phyloP scores from a whole-genome alignment of 2,888 invertebrate genomes.

The Tillus elongatus region DNA sequence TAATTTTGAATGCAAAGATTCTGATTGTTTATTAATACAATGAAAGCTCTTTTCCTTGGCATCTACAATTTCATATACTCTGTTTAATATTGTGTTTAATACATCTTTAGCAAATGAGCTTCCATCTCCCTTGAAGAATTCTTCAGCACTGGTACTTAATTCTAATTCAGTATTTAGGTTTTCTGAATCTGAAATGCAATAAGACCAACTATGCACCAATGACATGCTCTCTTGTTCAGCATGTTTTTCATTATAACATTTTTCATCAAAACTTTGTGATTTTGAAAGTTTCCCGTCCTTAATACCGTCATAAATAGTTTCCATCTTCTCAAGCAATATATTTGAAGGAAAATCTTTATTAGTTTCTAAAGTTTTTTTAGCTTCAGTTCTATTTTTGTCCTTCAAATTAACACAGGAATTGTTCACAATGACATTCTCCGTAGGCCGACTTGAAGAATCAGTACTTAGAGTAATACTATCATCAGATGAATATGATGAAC shows the following conservation, averaged over 20 bases:
- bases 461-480: constrained; percentile 36
- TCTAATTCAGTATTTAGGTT: constrained; percentile 44
- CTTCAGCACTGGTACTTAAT: constrained; percentile 55
- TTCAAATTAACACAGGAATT: constrained; percentile 27
- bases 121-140: constrained; percentile 50
- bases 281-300: constrained; percentile 33
- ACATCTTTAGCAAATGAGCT: constrained; percentile 48
- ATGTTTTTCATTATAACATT: constrained; percentile 30
- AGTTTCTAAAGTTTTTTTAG: constrained; percentile 14
- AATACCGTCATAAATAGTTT: constrained; percentile 38
- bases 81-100: constrained; percentile 50
- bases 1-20: constrained; percentile 12
- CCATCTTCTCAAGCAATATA: constrained; percentile 35
- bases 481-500: constrained; percentile 32
- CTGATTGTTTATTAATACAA: no score
- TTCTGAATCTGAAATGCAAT: constrained; percentile 42
- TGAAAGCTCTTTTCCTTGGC: no score
- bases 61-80: constrained; percentile 36
- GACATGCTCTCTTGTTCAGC: constrained; percentile 41
- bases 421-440: not conserved
- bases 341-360: no score
- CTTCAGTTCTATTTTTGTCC: constrained; percentile 20
- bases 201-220: constrained; percentile 50
- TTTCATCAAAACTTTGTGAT: constrained; percentile 41
- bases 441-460: constrained; percentile 27